Evolutionary conservation across 2,797 vertebrate genomes (phyloP).

Genomic region (Aselliscus stoliczkanus): DNA sequence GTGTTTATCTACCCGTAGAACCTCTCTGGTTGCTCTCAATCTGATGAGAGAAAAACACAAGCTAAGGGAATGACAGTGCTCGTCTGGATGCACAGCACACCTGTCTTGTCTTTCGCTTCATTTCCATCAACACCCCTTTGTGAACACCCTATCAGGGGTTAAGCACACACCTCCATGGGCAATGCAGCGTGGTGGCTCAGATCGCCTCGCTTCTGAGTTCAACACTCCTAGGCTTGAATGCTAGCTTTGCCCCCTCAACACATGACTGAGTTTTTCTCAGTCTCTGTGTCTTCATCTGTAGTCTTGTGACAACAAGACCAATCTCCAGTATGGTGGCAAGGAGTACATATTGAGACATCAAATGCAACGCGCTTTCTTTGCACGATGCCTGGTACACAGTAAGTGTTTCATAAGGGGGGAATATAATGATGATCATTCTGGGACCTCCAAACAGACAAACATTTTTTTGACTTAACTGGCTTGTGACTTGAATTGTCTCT

Average conservation of each 20-base stretch:
- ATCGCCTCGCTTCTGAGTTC: not conserved
- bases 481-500: not conserved
- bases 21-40: not conserved
- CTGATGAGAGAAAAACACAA: not conserved
- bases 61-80: not conserved
- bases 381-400: fast-evolving
- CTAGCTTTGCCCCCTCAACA: not conserved
- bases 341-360: not conserved
- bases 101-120: not conserved
- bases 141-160: not conserved
- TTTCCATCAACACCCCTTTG: not conserved
- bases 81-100: fast-evolving
- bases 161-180: too few species aligned
- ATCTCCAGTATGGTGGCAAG: fast-evolving
- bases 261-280: not conserved
- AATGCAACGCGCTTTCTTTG: not conserved
- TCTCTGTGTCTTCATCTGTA: not conserved
- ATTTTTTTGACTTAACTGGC: not conserved
- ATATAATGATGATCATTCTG: not conserved
- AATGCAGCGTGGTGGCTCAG: fast-evolving
- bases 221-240: not conserved
- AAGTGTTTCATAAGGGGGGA: not conserved
- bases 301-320: not conserved
- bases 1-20: not conserved
- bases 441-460: not conserved